phyloP scores from a whole-genome alignment of 2,797 vertebrate species.

The Enteromius radiatus region DNA sequence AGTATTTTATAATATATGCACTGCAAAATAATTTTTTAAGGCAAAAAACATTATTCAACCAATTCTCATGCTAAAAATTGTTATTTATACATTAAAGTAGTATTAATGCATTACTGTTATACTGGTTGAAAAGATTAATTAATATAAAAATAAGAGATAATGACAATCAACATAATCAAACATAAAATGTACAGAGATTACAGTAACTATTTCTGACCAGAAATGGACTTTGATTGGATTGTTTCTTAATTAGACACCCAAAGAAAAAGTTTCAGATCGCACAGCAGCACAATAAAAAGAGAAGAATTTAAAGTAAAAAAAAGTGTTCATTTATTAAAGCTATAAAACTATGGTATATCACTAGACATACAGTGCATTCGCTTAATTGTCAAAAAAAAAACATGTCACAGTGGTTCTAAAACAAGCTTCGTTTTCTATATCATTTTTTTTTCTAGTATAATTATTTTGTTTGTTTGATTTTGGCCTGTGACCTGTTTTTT shows the following conservation, averaged over 20 bases:
- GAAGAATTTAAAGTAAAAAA: neutral
- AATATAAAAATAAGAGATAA: neutral
- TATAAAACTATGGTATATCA: neutral
- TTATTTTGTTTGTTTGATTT: neutral
- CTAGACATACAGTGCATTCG: too few species aligned
- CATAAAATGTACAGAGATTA: neutral
- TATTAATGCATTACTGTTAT: neutral
- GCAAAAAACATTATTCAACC: neutral
- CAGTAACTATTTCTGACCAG: neutral
- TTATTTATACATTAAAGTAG: neutral
- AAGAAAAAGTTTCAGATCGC: neutral
- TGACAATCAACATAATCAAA: too few species aligned
- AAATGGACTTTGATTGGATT: neutral
- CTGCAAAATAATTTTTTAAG: too few species aligned
- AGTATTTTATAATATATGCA: neutral
- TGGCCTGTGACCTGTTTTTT: conserved; percentile 18
- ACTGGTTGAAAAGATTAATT: neutral
- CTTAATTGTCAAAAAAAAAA: conserved; percentile 1
- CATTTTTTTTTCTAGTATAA: neutral
- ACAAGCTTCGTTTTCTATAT: neutral
- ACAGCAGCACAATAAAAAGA: neutral
- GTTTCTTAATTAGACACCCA: neutral
- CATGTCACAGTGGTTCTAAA: neutral
- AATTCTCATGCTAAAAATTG: neutral
- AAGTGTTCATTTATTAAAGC: too few species aligned